Conservation (phyloP, 2,113 vertebrate genomes). For the Struthidea cinerea region DNA sequence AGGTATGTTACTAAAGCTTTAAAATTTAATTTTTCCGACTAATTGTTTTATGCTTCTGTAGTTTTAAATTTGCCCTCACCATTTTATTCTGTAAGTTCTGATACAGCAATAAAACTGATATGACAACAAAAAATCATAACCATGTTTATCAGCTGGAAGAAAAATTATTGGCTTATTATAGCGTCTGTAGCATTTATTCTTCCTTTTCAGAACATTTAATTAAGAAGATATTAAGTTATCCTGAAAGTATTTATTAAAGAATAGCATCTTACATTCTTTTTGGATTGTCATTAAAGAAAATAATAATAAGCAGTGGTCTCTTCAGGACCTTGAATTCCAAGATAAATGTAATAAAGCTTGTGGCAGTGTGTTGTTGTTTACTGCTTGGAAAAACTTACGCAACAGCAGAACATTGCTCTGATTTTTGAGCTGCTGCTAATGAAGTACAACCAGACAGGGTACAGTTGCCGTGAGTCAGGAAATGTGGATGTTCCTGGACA, state of each 20-base stretch:
- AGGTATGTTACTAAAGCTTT: neutral
- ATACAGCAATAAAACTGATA: neutral
- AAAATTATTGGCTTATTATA: neutral
- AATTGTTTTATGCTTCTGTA: neutral
- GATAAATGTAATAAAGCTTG: slow-evolving; percentile 35
- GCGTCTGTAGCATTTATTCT: neutral
- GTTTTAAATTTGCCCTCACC: neutral
- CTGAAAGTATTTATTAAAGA: neutral
- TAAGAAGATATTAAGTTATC: neutral
- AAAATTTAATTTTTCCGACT: neutral
- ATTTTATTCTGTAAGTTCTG: neutral
- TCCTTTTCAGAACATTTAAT: neutral
- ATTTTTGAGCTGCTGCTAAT: slow-evolving; percentile 23
- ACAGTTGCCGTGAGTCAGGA: slow-evolving; percentile 35
- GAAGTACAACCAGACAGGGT: slow-evolving; percentile 15
- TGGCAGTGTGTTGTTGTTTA: slow-evolving; percentile 47
- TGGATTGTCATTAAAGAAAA: neutral
- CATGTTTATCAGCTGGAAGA: neutral
- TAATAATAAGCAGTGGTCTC: neutral
- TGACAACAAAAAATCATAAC: neutral
- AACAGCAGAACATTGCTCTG: neutral
- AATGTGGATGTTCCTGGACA: slow-evolving; percentile 29
- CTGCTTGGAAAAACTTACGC: slow-evolving; percentile 26
- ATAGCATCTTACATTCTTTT: neutral
- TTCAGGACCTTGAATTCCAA: slow-evolving; percentile 1